A percentile compares a stretch with the other conserved stretches of the same genome.
Conservation (phyloP, 2,113 vertebrate species). For the Mionectes macconnelli region DNA sequence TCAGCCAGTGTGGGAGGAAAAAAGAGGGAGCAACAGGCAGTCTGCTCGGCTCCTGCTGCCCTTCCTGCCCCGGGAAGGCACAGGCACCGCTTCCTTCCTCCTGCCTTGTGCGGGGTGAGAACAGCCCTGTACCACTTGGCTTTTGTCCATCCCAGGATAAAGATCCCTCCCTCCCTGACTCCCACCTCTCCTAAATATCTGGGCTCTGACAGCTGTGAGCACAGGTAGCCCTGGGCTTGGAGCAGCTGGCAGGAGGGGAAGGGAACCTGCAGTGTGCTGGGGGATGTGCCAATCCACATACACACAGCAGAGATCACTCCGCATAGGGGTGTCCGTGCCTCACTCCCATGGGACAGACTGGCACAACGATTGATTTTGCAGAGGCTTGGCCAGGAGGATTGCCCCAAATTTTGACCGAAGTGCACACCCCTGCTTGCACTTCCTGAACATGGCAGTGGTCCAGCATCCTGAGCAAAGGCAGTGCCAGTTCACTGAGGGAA, state of each 20-base stretch:
- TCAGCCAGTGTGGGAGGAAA: not conserved
- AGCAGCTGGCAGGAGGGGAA: not conserved
- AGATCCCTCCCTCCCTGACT: not conserved
- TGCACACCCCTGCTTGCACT: rapidly evolving
- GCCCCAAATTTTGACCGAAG: not conserved
- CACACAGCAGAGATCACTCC: not conserved
- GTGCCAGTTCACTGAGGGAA: not conserved
- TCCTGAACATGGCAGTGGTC: not conserved
- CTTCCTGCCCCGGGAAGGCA: not conserved
- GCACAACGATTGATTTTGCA: rapidly evolving
- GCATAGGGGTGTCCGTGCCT: rapidly evolving
- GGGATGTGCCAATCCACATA: rapidly evolving
- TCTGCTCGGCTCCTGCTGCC: not conserved
- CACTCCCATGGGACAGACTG: too few relatives aligned
- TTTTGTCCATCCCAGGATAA: not conserved
- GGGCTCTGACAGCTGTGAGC: not conserved
- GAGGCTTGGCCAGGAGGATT: not conserved
- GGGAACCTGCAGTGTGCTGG: rapidly evolving
- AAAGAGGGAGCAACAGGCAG: not conserved
- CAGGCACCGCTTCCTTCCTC: not conserved
- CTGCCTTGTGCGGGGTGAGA: not conserved
- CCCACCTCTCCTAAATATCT: not conserved
- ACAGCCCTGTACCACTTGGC: not conserved
- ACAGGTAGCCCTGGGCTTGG: not conserved
- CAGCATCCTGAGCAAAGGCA: not conserved